Percentiles rank a stretch among this genome's conserved stretches.
phyloP scores from a whole-genome alignment of 1,140 invertebrate species.

The Rhopalosiphum maidis region DNA sequence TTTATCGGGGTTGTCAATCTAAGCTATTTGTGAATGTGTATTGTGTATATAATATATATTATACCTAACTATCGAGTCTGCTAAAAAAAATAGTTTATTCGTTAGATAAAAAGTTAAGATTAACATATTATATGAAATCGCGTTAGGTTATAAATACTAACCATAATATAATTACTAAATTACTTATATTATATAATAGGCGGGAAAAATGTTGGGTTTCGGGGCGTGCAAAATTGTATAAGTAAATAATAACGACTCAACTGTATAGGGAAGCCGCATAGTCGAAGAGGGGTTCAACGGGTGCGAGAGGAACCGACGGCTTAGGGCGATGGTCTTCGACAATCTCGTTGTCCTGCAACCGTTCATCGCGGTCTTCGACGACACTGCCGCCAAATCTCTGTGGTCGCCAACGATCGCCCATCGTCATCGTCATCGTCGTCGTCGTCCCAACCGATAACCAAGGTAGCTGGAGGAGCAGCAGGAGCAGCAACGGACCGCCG shows the following conservation, averaged over 20 bases:
- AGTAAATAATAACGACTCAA: background rate
- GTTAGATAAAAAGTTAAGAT: background rate
- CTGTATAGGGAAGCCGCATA: background rate
- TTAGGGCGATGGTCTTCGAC: background rate
- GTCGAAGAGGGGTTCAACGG: background rate
- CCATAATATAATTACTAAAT: too few relatives aligned
- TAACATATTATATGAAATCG: background rate
- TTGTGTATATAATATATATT: too few relatives aligned
- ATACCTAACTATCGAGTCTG: background rate
- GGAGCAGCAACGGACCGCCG: too few relatives aligned
- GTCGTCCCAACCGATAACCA: background rate
- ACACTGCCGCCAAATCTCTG: background rate
- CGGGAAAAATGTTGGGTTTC: too few relatives aligned
- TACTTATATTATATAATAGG: too few relatives aligned
- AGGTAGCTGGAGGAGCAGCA: background rate
- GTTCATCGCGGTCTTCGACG: background rate
- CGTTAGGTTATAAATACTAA: too few relatives aligned
- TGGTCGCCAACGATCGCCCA: background rate
- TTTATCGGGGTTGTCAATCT: too few relatives aligned
- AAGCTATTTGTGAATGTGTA: background rate
- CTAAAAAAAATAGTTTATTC: background rate
- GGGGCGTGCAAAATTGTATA: too few relatives aligned
- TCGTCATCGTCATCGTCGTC: too few relatives aligned
- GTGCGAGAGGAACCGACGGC: too few relatives aligned
- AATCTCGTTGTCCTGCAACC: constrained; percentile 25